A percentile compares a stretch with the other conserved stretches of the same genome.
These are phyloP conservation scores for Gulo gulo DNA, from an alignment of 2,113 vertebrate species.

Conservation along the genomic window DNA sequence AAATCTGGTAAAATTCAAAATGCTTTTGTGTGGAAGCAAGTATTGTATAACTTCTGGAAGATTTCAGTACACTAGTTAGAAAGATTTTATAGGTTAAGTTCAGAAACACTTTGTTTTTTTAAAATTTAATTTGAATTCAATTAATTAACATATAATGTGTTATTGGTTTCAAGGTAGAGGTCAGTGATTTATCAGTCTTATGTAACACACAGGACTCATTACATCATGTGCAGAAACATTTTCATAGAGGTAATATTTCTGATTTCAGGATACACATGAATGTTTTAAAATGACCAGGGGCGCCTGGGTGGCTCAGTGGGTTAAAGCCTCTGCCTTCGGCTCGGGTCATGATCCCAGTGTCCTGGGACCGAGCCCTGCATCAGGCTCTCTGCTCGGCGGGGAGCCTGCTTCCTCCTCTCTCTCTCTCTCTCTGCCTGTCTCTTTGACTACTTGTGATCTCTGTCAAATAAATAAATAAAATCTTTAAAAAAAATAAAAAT, in stretches of 20 bases:
- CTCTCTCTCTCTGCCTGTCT: no score
- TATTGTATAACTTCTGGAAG: background rate
- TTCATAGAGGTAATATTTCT: background rate
- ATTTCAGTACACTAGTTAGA: background rate
- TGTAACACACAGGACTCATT: background rate
- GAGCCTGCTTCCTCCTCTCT: no score
- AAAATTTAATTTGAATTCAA: background rate
- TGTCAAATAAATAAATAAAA: no score
- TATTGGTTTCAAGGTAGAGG: background rate
- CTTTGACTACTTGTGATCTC: no score
- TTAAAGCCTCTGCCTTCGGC: no score
- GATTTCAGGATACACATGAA: background rate
- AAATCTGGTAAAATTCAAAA: background rate
- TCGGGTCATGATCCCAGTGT: no score
- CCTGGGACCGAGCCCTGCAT: no score
- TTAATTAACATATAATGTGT: background rate
- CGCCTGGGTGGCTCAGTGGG: no score
- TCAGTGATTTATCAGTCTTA: background rate
- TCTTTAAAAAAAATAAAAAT: background rate
- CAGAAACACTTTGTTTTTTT: background rate
- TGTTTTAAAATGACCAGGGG: background rate
- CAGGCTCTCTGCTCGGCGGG: no score
- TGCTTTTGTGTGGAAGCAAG: background rate
- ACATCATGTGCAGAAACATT: background rate
- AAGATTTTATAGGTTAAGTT: background rate